These are phyloP conservation scores for Apis laboriosa DNA, from an alignment of 1,140 invertebrate species.

Conservation along the genomic window DNA sequence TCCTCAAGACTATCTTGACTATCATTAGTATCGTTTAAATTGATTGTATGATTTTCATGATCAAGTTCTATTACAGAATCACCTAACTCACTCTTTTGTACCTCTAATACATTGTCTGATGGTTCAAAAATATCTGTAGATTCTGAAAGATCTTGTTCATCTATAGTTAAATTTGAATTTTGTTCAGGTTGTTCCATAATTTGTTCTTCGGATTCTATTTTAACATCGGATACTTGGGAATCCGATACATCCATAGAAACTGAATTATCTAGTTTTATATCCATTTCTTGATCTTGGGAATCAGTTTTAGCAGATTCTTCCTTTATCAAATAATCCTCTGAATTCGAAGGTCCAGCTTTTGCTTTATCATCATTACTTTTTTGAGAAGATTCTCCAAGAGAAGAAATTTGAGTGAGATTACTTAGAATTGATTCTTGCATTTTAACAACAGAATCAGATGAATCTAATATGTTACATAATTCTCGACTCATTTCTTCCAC, in stretches of 20 bases:
- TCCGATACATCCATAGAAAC: constrained; percentile 14
- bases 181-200: constrained; percentile 49
- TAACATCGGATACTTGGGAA: constrained; percentile 13
- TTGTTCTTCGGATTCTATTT: constrained; percentile 43
- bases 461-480: constrained; percentile 76
- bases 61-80: constrained; percentile 73
- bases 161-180: constrained; percentile 42
- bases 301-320: constrained; percentile 14
- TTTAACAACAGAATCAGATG: constrained; percentile 75
- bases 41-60: constrained; percentile 69
- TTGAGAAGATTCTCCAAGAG: constrained; percentile 49
- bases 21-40: constrained; percentile 75
- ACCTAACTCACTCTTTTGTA: constrained; percentile 57
- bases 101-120: constrained; percentile 57
- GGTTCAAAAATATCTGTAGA: constrained; percentile 73
- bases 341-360: constrained; percentile 26
- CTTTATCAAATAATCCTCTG: constrained; percentile 13
- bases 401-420: constrained; percentile 74
- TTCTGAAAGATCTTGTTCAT: constrained; percentile 67
- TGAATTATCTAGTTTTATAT: constrained; percentile 23
- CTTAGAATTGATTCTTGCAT: constrained; percentile 77
- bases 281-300: constrained; percentile 12
- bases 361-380: constrained; percentile 52
- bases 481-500: constrained; percentile 78
- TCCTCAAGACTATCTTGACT: constrained; percentile 79